A percentile compares a stretch with the other conserved stretches of the same genome.
These are phyloP conservation scores for Spea bombifrons DNA, from an alignment of 2,113 vertebrate genomes.

Conservation along the genomic window DNA sequence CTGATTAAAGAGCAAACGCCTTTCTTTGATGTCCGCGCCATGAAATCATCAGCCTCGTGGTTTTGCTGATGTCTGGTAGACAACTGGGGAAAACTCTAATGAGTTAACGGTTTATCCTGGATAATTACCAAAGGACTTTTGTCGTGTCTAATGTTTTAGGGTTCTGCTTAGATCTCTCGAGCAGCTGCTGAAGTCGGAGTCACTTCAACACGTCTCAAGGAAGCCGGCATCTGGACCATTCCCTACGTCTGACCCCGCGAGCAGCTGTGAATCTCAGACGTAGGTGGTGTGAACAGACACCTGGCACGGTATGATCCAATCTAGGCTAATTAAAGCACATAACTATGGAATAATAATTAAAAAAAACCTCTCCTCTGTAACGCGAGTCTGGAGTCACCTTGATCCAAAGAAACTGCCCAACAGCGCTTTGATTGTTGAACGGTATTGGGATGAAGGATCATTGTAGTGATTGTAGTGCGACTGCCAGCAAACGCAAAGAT, in stretches of 20 bases:
- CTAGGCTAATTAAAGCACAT: slow-evolving; percentile 8
- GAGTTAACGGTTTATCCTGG: background rate
- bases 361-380: background rate
- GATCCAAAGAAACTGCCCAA: too few species aligned
- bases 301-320: slow-evolving; percentile 10
- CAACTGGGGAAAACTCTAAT: slow-evolving; percentile 15
- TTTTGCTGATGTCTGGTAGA: background rate
- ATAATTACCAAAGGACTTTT: slow-evolving; percentile 26
- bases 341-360: background rate
- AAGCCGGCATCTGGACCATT: slow-evolving; percentile 13
- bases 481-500: too few species aligned
- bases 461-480: too few species aligned
- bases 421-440: too few species aligned
- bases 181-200: slow-evolving; percentile 23
- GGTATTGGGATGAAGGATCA: too few species aligned
- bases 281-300: slow-evolving; percentile 15
- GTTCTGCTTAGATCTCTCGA: background rate
- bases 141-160: slow-evolving; percentile 25
- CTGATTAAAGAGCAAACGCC: too few species aligned
- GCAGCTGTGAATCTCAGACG: slow-evolving; percentile 26
- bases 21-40: slow-evolving; percentile 27
- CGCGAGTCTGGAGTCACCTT: background rate
- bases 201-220: background rate
- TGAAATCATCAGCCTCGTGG: slow-evolving; percentile 4
- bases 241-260: slow-evolving; percentile 23